These are phyloP conservation scores for Pterocles orientalis DNA, from an alignment of 2,113 vertebrate species.

Conservation along the genomic window DNA sequence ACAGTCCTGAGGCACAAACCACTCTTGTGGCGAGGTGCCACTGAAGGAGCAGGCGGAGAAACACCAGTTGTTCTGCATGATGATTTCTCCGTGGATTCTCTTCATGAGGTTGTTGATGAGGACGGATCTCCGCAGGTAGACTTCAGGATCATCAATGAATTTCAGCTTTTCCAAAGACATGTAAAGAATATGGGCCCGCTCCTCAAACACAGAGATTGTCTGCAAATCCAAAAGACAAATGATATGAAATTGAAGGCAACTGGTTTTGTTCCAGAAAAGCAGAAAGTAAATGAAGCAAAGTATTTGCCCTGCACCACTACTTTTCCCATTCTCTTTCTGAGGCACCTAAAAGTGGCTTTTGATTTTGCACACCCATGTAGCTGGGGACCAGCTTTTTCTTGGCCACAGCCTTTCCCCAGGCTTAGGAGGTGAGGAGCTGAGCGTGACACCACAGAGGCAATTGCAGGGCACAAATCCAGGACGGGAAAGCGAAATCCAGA, in stretches of 20 bases:
- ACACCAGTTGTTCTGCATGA: slow-evolving; percentile 95
- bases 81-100: slow-evolving; percentile 89
- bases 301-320: neutral
- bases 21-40: slow-evolving; percentile 77
- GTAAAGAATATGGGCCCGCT: slow-evolving; percentile 92
- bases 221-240: slow-evolving; percentile 60
- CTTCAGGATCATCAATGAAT: slow-evolving; percentile 94
- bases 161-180: slow-evolving; percentile 96
- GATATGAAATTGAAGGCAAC: neutral
- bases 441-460: neutral
- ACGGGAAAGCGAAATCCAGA: neutral
- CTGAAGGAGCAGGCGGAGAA: slow-evolving; percentile 82
- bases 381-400: neutral
- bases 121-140: slow-evolving; percentile 92
- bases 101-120: slow-evolving; percentile 97
- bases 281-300: neutral
- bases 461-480: neutral
- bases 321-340: neutral
- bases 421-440: neutral
- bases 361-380: neutral
- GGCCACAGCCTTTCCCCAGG: neutral
- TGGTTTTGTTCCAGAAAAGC: neutral
- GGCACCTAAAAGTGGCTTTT: neutral
- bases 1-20: slow-evolving; percentile 85
- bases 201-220: slow-evolving; percentile 90